Base-by-base conservation (phyloP, 2,797 vertebrate genomes). In the Astyanax mexicanus region DNA sequence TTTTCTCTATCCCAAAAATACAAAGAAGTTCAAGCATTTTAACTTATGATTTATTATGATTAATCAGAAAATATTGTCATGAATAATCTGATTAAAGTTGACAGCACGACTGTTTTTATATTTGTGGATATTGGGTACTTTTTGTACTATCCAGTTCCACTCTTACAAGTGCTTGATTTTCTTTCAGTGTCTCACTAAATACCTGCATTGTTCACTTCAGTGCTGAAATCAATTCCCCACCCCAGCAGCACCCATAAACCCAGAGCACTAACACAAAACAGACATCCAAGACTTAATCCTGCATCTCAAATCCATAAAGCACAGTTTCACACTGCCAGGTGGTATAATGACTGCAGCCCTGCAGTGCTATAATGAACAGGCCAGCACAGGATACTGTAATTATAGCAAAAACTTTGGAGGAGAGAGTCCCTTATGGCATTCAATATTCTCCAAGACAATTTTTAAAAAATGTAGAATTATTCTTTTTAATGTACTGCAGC, bases 331-430 rank as follows among this genome's bases (percentile, higher is more conserved):
- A n/a, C n/a, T 72, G 42, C 69, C 67, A 65, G 57, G 62, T 67
- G 27, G 51, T 66, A 57, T 51, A 81, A 67, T 78, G 51, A 81
- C 54, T 80, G 60, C 55, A 55, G 66, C 57, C 51, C 21, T 72
- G 62, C 70, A 54, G 54, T 64, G 69, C 74, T 61, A 81, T 68
- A 81, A 83, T 79, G 71, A 84, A 71, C 35, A 73, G 80, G 72
- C 72, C 54, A 60, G 61, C 17, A n/a, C 64, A 67, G 58, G 45
- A 72, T 55, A 49, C 32, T 75, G 23, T 73, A 79, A 77, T 78
- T 79, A 80, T 19, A 75, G 66, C n/a, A 65, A 44, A 74, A 72
- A 72, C 65, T 72, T 52, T 42, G 45, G 32, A 19, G 12, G 42
- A 19, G 19, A 55, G 44, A 77, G 44, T 74, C 70, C 61, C 82